These are phyloP conservation scores for Streptopelia turtur DNA, from an alignment of 2,797 vertebrate species.

Conservation along the genomic window DNA sequence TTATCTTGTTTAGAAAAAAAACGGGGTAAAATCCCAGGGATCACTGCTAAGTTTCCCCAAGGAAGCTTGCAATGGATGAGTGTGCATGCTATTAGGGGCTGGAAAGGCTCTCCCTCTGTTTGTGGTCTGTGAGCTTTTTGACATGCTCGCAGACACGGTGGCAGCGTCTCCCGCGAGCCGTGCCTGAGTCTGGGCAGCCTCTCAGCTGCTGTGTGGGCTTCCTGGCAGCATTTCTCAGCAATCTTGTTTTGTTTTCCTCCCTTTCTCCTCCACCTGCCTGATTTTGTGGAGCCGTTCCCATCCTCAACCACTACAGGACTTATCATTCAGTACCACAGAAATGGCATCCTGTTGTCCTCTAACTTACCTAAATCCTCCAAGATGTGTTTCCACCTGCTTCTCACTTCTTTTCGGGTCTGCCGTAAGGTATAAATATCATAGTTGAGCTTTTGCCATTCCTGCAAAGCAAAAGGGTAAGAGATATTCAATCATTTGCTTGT, in stretches of 20 bases:
- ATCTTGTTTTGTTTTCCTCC: neutral
- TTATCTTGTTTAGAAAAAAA: neutral
- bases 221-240: neutral
- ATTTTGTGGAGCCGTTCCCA: neutral
- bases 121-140: rapidly evolving
- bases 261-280: neutral
- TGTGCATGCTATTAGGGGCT: neutral
- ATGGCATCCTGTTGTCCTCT: neutral
- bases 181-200: neutral
- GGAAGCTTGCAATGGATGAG: neutral
- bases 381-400: slow-evolving; percentile 87
- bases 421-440: slow-evolving; percentile 89
- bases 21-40: neutral
- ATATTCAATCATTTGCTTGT: neutral
- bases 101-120: neutral
- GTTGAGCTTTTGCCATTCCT: slow-evolving; percentile 96
- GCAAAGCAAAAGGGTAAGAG: slow-evolving; percentile 14
- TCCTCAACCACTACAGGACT: rapidly evolving
- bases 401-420: slow-evolving; percentile 85
- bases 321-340: neutral
- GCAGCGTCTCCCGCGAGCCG: rapidly evolving
- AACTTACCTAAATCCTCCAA: slow-evolving; percentile 88
- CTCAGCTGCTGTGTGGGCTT: neutral
- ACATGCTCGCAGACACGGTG: neutral
- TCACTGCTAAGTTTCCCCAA: neutral